phyloP scores from a whole-genome alignment of 2,888 invertebrate species.

The Chironomus riparius region DNA sequence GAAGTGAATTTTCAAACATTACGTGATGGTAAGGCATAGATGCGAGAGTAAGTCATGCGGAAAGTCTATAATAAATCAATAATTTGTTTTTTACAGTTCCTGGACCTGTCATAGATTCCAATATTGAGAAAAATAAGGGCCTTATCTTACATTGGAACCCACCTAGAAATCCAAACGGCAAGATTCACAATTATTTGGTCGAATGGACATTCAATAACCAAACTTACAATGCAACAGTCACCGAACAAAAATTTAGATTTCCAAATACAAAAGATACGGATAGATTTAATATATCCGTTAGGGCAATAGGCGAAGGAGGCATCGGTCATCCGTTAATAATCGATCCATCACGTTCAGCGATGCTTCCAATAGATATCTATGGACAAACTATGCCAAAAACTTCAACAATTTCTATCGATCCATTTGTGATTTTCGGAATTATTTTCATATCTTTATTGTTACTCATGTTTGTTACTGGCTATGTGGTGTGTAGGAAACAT shows the following conservation, averaged over 20 bases:
- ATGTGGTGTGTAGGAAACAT: constrained; percentile 30
- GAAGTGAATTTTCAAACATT: constrained; percentile 35
- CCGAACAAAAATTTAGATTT: constrained; percentile 33
- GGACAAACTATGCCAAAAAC: neutral
- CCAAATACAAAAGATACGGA: constrained; percentile 40
- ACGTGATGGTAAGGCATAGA: constrained; percentile 38
- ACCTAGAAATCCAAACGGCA: constrained; percentile 39
- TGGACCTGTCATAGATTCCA: constrained; percentile 39
- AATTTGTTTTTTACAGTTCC: constrained; percentile 33
- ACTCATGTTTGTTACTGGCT: neutral
- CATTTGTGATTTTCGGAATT: constrained; percentile 5
- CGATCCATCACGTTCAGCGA: neutral
- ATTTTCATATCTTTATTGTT: neutral
- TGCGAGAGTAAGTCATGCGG: neutral
- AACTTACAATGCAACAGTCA: constrained; percentile 36
- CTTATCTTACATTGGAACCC: constrained; percentile 40
- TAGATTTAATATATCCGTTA: constrained; percentile 40
- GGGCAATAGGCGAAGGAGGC: constrained; percentile 40
- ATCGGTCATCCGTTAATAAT: constrained; percentile 13
- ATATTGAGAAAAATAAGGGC: constrained; percentile 35
- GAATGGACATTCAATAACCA: constrained; percentile 39
- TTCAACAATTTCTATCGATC: neutral
- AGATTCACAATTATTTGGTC: constrained; percentile 39
- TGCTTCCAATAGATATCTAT: neutral
- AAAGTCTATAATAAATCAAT: neutral